Evolutionary conservation across 2,113 vertebrate genomes (phyloP).

Genomic region (Lophura nycthemera): DNA sequence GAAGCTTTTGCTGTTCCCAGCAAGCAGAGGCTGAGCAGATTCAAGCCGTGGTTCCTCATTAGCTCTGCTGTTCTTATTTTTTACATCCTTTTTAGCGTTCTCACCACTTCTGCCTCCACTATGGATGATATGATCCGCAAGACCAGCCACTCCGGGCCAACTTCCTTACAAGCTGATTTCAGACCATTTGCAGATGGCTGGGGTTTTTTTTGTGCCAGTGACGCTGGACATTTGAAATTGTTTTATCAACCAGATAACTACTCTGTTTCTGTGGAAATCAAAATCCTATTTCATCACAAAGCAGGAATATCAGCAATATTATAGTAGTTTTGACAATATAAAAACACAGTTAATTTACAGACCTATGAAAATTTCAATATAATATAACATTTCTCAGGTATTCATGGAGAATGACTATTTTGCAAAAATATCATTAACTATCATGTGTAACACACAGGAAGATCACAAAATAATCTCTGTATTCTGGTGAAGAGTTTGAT

Average conservation of each 20-base stretch:
- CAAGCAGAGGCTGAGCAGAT: background rate
- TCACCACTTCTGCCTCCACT: background rate
- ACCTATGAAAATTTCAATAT: background rate
- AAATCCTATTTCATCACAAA: background rate
- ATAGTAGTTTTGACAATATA: background rate
- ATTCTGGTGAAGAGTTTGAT: background rate
- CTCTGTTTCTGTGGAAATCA: background rate
- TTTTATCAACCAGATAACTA: background rate
- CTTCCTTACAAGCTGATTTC: conserved; percentile 13
- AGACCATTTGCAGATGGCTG: conserved; percentile 2
- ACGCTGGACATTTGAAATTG: background rate
- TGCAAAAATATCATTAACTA: background rate
- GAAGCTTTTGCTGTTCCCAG: background rate
- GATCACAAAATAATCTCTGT: background rate
- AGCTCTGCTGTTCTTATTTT: background rate
- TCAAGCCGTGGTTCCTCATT: background rate
- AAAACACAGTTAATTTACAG: background rate
- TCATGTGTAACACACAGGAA: background rate
- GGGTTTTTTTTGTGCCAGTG: background rate
- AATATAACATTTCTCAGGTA: background rate
- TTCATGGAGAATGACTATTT: background rate
- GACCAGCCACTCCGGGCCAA: background rate
- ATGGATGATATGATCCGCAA: background rate
- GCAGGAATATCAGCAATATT: background rate
- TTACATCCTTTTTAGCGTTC: background rate